Evolutionary conservation across 2,888 invertebrate genomes (phyloP).

Genomic region (Hylaea fasciaria): DNA sequence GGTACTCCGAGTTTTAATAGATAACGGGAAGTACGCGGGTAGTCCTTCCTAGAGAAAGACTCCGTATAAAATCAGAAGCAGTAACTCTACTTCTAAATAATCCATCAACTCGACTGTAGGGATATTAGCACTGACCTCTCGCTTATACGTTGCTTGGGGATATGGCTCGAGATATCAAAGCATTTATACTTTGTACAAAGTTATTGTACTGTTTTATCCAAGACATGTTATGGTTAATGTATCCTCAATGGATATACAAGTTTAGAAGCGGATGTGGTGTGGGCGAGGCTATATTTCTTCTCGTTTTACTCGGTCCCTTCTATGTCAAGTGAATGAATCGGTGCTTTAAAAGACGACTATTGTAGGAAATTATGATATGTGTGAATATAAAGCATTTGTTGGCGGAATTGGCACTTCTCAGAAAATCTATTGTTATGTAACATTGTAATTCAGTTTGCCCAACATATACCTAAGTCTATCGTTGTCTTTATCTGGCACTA

Average conservation of each 20-base stretch:
- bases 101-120: too few relatives aligned
- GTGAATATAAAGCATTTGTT: neutral
- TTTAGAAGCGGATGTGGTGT: conserved; percentile 39
- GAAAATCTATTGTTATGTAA: too few relatives aligned
- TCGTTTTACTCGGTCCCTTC: conserved; percentile 22
- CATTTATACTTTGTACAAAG: neutral
- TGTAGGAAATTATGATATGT: conserved; percentile 10
- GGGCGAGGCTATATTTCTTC: conserved; percentile 33
- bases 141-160: neutral
- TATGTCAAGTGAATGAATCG: conserved; percentile 31
- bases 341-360: conserved; percentile 14
- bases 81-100: neutral
- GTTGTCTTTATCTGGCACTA: too few relatives aligned
- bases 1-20: neutral
- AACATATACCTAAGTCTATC: too few relatives aligned
- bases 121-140: neutral
- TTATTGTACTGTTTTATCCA: conserved; percentile 23
- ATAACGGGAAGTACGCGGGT: neutral
- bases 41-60: neutral
- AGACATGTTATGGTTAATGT: conserved; percentile 36
- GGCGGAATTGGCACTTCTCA: too few relatives aligned
- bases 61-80: neutral
- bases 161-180: neutral
- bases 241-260: conserved; percentile 40
- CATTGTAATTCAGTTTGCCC: too few relatives aligned